Percentiles rank a stretch among this genome's conserved stretches.
phyloP scores from a whole-genome alignment of 2,113 vertebrate species.

The Strigops habroptila region DNA sequence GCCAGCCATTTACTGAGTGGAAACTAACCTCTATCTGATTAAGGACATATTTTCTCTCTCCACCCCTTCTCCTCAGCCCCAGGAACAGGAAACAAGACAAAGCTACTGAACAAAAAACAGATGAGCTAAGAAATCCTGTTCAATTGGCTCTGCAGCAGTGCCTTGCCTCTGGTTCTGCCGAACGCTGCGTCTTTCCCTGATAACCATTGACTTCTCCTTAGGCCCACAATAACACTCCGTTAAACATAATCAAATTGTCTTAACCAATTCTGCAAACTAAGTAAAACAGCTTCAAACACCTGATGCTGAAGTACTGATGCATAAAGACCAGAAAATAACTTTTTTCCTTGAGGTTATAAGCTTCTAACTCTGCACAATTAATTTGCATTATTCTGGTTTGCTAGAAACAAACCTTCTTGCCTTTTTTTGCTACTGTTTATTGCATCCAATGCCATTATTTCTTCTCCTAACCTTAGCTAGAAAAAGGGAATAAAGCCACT shows the following conservation, averaged over 20 bases:
- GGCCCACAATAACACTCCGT: not conserved
- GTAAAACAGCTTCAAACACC: not conserved
- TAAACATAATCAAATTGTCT: not conserved
- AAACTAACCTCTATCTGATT: not conserved
- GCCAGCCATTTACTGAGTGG: not conserved
- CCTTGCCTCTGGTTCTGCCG: conserved; percentile 1
- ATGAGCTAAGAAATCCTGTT: conserved; percentile 29
- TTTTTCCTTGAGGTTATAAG: not conserved
- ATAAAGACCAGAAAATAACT: not conserved
- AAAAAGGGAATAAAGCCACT: too few species aligned
- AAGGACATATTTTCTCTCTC: not conserved
- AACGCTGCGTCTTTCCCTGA: not conserved
- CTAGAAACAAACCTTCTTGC: not conserved
- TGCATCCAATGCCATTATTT: not conserved
- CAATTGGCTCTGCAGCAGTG: not conserved
- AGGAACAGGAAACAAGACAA: conserved; percentile 12
- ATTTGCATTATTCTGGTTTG: not conserved
- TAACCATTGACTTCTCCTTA: not conserved
- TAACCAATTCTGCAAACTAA: not conserved
- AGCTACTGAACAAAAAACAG: not conserved
- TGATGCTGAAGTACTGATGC: not conserved
- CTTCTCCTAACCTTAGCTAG: not conserved
- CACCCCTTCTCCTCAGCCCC: not conserved
- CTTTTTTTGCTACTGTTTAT: not conserved
- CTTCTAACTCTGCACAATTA: not conserved